Base-by-base conservation (phyloP, 2,113 vertebrate genomes). In the Hippolais icterina region DNA sequence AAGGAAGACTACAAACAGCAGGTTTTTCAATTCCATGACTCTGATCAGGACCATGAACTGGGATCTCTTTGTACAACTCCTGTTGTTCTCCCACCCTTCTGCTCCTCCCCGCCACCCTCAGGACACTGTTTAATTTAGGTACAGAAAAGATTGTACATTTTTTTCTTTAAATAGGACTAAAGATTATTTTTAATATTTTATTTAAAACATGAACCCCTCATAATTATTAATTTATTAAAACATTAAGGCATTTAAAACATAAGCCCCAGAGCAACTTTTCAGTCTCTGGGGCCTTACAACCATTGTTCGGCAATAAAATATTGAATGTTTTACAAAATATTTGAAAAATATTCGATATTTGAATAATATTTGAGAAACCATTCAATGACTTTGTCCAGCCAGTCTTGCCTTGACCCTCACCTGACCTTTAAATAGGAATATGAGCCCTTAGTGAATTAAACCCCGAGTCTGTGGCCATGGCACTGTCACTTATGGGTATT, bases 401-500 rank as follows among this genome's bases (percentile, higher is more conserved):
- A 35, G 23, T 50, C 39, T 29, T 35, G 10, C 35, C 77, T 49
- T 49, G 21, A 5, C 54, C 65, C 6, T 35, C 54, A 29, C 8
- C 49, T 6, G 9, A 8, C 11, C 35, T 18, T 79, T 53, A n/a
- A 44, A 18, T 1, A 17, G 29, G 29, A 56, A 9, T 3, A 3
- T 0, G 5, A 35, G 10, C 41, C 23, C 42, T 20, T 3, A 6
- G 33, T 3, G 41, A 11, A 47, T 44, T 5, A 27, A 59, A 41
- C 46, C 5, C 21, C 0, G 0, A 8, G 23, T 9, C 12, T 46
- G 39, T 46, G 61, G 49, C 61, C 5, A 15, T 31, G 50, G 21
- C 50, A 8, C 12, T 37, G 41, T 33, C 63, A 39, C 63, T 37
- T 37, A 15, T 46, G n/a, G 2, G 0, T 1, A 2, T 17, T 47